A percentile compares a stretch with the other conserved stretches of the same genome.
Evolutionary conservation across 2,113 vertebrate species (phyloP).

Genomic region (Pagrus major): DNA sequence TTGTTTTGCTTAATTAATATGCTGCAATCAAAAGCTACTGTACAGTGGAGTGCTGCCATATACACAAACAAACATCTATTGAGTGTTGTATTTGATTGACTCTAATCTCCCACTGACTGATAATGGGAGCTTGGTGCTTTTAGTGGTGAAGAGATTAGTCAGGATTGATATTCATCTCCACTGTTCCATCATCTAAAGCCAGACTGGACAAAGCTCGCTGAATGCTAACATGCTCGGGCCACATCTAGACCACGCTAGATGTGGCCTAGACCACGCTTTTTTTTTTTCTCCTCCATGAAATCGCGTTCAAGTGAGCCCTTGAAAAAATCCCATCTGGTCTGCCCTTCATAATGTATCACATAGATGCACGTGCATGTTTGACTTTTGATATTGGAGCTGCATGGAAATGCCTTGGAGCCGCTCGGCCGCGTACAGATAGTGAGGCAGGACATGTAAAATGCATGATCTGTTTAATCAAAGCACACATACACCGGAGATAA

Average conservation of each 20-base stretch:
- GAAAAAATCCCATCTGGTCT: constrained; percentile 12
- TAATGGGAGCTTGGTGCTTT: constrained; percentile 39
- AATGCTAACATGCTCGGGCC: constrained; percentile 29
- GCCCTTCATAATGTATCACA: constrained; percentile 50
- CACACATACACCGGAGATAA: constrained; percentile 40
- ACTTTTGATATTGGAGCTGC: constrained; percentile 39
- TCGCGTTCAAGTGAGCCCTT: constrained; percentile 42
- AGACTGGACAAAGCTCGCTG: constrained; percentile 26
- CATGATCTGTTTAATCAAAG: constrained; percentile 69
- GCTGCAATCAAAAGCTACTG: constrained; percentile 12
- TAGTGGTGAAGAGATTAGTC: constrained; percentile 41
- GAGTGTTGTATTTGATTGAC: constrained; percentile 14
- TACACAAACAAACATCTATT: not conserved
- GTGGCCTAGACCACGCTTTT: not conserved
- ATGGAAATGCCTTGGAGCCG: constrained; percentile 13
- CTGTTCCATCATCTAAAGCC: constrained; percentile 31
- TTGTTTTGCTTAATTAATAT: constrained; percentile 11
- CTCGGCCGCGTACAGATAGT: constrained; percentile 17
- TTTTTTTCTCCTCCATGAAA: constrained; percentile 23
- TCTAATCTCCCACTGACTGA: constrained; percentile 39
- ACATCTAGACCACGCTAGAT: not conserved
- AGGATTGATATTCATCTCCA: constrained; percentile 66
- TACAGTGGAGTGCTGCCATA: not conserved
- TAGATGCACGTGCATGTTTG: constrained; percentile 54
- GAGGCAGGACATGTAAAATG: constrained; percentile 64